These are phyloP conservation scores for Eudyptes chrysolophus DNA, from an alignment of 2,113 vertebrate genomes.

Conservation along the genomic window DNA sequence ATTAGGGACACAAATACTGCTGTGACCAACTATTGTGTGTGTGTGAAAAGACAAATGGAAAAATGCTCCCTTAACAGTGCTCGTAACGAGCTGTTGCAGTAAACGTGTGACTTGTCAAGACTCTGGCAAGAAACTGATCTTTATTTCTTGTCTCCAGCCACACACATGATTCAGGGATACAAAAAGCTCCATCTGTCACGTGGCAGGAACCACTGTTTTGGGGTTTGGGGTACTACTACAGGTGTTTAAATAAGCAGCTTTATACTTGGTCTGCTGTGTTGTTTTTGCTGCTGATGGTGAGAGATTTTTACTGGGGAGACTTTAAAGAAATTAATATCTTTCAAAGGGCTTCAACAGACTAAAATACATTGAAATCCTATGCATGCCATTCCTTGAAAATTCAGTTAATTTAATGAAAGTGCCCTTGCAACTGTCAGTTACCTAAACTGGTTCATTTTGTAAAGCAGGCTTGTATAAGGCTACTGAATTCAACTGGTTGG, in stretches of 20 bases:
- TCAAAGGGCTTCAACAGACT: neutral
- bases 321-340: slow-evolving; percentile 6
- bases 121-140: neutral
- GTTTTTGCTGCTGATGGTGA: neutral
- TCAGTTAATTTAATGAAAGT: neutral
- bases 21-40: neutral
- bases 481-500: neutral
- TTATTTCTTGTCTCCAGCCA: neutral
- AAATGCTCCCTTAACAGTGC: slow-evolving; percentile 15
- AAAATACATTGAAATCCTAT: slow-evolving; percentile 10
- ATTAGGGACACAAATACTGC: slow-evolving; percentile 32
- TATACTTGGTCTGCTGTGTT: neutral
- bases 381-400: neutral
- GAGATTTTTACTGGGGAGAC: slow-evolving; percentile 14
- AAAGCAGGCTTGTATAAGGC: neutral
- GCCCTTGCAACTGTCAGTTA: neutral
- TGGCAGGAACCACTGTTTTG: neutral
- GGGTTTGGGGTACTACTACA: neutral
- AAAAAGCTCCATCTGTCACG: neutral
- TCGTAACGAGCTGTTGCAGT: neutral
- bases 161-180: neutral
- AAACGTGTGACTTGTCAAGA: neutral
- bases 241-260: slow-evolving; percentile 46
- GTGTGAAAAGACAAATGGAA: slow-evolving; percentile 60
- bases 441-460: neutral